phyloP scores from a whole-genome alignment of 2,888 invertebrate genomes.

The Axea sp. region DNA sequence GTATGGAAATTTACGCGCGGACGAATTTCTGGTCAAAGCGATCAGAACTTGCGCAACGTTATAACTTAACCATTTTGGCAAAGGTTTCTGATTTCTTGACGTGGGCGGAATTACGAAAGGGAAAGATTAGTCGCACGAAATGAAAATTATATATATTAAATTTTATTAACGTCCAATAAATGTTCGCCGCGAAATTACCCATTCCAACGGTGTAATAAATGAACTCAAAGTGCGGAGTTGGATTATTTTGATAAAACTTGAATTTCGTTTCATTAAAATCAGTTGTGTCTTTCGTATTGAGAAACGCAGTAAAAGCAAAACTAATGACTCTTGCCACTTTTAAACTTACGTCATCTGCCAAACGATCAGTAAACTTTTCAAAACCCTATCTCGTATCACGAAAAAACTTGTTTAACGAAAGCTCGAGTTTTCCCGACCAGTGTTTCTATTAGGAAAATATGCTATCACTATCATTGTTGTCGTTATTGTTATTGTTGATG shows the following conservation, averaged over 20 bases:
- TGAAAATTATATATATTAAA: too few species aligned
- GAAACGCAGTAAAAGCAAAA: too few species aligned
- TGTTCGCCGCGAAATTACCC: too few species aligned
- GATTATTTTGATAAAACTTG: too few species aligned
- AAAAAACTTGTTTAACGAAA: conserved; percentile 16
- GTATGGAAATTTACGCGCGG: conserved; percentile 4
- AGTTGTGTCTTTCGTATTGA: too few species aligned
- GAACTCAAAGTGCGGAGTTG: too few species aligned
- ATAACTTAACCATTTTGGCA: conserved; percentile 14
- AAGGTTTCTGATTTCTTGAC: too few species aligned
- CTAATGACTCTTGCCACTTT: background rate
- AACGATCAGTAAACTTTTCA: conserved; percentile 2
- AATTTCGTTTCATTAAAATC: too few species aligned
- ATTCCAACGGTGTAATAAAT: too few species aligned
- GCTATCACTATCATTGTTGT: conserved; percentile 69
- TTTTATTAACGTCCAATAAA: too few species aligned
- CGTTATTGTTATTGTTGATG: conserved; percentile 73
- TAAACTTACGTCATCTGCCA: conserved; percentile 7
- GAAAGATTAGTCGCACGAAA: too few species aligned
- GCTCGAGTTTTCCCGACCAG: conserved; percentile 41
- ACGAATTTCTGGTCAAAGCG: background rate
- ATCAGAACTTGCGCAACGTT: conserved; percentile 12
- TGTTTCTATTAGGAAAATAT: conserved; percentile 55
- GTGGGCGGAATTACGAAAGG: too few species aligned
- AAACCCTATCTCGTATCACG: background rate